These are phyloP conservation scores for Agrotis exclamationis DNA, from an alignment of 2,888 invertebrate species.

Conservation along the genomic window DNA sequence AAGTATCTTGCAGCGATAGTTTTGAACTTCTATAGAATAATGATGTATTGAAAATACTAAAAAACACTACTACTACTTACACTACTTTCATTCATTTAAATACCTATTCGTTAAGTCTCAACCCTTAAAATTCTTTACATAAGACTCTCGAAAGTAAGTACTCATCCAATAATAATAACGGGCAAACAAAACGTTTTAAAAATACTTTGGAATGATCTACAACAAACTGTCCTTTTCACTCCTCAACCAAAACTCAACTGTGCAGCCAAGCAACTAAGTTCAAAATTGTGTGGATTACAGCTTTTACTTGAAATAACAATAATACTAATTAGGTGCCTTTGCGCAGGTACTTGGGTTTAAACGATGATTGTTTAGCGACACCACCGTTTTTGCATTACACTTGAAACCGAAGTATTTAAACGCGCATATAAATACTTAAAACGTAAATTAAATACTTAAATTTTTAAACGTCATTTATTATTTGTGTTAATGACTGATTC, in stretches of 20 bases:
- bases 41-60: too few species aligned
- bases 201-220: conserved; percentile 45
- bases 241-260: not conserved
- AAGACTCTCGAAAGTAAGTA: conserved; percentile 42
- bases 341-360: conserved; percentile 68
- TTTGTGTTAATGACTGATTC: not conserved
- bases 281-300: conserved; percentile 7
- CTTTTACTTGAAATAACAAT: conserved; percentile 51
- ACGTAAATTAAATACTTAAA: conserved; percentile 15
- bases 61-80: too few species aligned
- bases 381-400: conserved; percentile 41
- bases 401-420: conserved; percentile 24
- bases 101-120: not conserved
- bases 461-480: too few species aligned
- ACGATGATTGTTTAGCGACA: conserved; percentile 53
- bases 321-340: conserved; percentile 56
- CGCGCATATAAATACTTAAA: conserved; percentile 21
- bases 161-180: conserved; percentile 48
- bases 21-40: not conserved
- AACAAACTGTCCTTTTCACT: conserved; percentile 30
- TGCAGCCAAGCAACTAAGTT: not conserved
- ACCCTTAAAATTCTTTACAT: conserved; percentile 4
- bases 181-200: conserved; percentile 25
- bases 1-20: conserved; percentile 12
- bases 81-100: not conserved